A percentile compares a stretch with the other conserved stretches of the same genome.
phyloP scores from a whole-genome alignment of 2,888 invertebrate species.

The Drosophila kambysellisi region DNA sequence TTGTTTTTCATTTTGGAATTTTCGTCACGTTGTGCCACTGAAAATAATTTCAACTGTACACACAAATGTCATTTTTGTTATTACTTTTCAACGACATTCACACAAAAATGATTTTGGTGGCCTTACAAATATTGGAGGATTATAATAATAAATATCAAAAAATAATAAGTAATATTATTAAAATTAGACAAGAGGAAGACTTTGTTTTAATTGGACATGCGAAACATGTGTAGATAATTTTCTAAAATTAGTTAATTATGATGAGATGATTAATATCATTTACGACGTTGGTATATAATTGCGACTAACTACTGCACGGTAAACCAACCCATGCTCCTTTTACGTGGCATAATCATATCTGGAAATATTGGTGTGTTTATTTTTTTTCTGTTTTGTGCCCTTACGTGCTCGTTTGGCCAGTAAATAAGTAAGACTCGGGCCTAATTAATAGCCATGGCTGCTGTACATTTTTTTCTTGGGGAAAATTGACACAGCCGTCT shows the following conservation, averaged over 20 bases:
- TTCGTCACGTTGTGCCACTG: neutral
- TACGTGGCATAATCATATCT: constrained; percentile 26
- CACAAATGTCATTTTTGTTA: neutral
- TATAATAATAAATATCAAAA: neutral
- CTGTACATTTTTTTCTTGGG: constrained; percentile 2
- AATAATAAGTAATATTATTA: neutral
- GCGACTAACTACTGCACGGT: constrained; percentile 21
- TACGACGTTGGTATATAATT: constrained; percentile 3
- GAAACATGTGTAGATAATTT: neutral
- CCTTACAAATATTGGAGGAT: neutral
- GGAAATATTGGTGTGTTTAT: constrained; percentile 7
- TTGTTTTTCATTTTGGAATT: neutral
- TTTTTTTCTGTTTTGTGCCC: neutral
- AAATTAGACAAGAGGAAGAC: neutral
- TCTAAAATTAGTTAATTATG: neutral
- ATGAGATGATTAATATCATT: neutral
- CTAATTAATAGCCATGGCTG: constrained; percentile 40
- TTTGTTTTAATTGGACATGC: neutral
- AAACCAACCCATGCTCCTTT: neutral
- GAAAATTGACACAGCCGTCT: neutral
- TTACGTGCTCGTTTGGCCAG: constrained; percentile 29
- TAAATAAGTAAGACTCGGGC: constrained; percentile 35
- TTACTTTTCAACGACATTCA: neutral
- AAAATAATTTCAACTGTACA: neutral
- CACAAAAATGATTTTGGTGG: neutral